Evolutionary conservation across 2,113 vertebrate species (phyloP), one percentile per base, ranked within the genome.

Genomic region (Eulemur rufifrons): DNA sequence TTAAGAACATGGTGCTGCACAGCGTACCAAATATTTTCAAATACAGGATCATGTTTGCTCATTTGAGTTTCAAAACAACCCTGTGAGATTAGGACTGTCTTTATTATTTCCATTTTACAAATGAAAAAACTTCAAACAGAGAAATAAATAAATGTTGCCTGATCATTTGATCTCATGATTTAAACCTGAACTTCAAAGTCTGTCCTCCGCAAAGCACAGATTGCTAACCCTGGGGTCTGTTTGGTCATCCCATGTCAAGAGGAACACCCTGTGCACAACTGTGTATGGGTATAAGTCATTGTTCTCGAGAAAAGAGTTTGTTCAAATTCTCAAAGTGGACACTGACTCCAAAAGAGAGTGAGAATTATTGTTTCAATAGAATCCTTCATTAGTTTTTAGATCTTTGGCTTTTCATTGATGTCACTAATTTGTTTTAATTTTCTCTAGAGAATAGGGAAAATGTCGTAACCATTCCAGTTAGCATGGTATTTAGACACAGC

Each of bases 111-210:
- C 37, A 82, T 81, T 80, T 85, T 89, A 84, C 76, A 91, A 92
- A 64, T 61, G 66, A 89, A 42, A 88, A 86, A 74, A 91, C 42
- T 56, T 13, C n/a, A 45, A 66, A 23, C 4, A 45, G 42, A 96
- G 73, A 96, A 88, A 74, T 88, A 32, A 11, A n/a, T 69, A 29
- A 10, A 56, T 66, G 86, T 87, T 90, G 34, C 34, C 71, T 86
- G 50, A 89, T 63, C 52, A 47, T 47, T 47, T 34, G 83, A 91
- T 64, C 69, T 68, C 32, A 73, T 86, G 56, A 89, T 68, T 73
- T 88, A 76, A 94, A 77, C 68, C 63, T 73, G 34, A 88, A 91
- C 85, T 86, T 93, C 69, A 89, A 89, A 87, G 63, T 82, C 73
- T 27, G 13, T 63, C 84, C 37, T 94, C 8, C 63, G 42, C 34